Percentiles rank a stretch among this genome's conserved stretches.
These are phyloP conservation scores for Falco cherrug DNA, from an alignment of 2,797 vertebrate species.

Conservation along the genomic window DNA sequence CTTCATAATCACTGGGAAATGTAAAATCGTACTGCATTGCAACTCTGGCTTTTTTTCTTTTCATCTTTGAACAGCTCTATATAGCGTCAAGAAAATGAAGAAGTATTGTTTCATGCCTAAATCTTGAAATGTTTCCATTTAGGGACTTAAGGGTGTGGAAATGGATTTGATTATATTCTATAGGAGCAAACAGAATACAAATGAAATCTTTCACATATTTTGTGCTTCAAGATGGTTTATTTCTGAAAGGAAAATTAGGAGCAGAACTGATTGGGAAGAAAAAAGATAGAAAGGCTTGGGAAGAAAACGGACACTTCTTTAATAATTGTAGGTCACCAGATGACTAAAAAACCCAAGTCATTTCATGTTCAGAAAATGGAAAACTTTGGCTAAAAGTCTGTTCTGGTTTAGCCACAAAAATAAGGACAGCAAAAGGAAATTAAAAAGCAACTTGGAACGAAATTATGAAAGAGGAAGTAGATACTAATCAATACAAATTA, in stretches of 20 bases:
- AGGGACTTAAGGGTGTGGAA: not conserved
- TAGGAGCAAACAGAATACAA: not conserved
- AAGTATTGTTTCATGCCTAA: not conserved
- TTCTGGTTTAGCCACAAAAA: not conserved
- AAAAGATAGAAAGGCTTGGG: not conserved
- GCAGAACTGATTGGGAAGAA: not conserved
- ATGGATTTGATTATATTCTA: not conserved
- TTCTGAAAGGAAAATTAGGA: not conserved
- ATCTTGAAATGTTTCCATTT: not conserved
- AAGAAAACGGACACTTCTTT: not conserved
- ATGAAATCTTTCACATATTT: not conserved
- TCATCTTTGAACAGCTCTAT: not conserved
- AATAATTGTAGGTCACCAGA: not conserved
- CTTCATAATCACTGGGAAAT: not conserved
- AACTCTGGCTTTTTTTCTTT: not conserved
- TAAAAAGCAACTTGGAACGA: not conserved
- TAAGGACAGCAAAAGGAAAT: not conserved
- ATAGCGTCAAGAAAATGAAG: not conserved
- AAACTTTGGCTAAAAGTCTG: not conserved
- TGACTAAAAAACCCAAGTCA: not conserved
- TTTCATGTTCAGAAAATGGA: not conserved
- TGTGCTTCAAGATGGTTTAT: not conserved
- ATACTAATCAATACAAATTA: not conserved
- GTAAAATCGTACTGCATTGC: not conserved
- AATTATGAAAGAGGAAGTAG: not conserved